Evolutionary conservation across 2,797 vertebrate species (phyloP).

Genomic region (Hypotaenidia philippensis): DNA sequence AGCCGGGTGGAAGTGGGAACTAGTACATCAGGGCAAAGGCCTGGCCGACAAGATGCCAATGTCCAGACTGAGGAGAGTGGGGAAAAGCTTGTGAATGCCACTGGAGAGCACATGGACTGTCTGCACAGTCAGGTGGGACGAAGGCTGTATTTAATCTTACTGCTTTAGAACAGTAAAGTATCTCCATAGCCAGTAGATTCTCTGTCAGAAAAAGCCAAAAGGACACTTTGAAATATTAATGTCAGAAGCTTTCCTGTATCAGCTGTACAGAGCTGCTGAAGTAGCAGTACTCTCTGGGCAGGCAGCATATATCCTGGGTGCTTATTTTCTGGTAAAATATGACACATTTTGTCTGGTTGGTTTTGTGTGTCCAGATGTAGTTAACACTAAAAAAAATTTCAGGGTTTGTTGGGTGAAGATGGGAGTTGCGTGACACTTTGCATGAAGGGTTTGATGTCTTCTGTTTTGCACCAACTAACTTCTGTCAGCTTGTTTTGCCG

Average conservation of each 20-base stretch:
- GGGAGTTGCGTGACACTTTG: no score
- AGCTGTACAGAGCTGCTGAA: background rate
- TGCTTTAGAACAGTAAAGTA: background rate
- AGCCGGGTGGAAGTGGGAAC: conserved; percentile 69
- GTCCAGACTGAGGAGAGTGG: conserved; percentile 73
- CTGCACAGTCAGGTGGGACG: conserved; percentile 82
- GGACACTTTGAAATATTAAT: background rate
- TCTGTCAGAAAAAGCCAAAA: background rate
- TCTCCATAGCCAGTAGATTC: background rate
- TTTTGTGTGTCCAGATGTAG: background rate
- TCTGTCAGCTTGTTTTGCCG: background rate
- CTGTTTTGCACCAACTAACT: background rate
- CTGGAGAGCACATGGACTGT: conserved; percentile 75
- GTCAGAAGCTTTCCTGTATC: background rate
- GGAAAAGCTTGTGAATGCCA: conserved; percentile 42
- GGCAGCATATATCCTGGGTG: background rate
- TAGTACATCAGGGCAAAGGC: conserved; percentile 65
- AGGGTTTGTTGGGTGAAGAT: background rate
- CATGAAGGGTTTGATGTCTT: background rate
- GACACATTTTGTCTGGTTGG: background rate
- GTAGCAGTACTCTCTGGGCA: background rate
- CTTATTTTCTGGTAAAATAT: background rate
- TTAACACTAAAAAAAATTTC: background rate
- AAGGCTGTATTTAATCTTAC: background rate
- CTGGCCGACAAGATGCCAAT: conserved; percentile 62